Conservation (phyloP, 2,888 invertebrate genomes). For the Julus scandinavius region DNA sequence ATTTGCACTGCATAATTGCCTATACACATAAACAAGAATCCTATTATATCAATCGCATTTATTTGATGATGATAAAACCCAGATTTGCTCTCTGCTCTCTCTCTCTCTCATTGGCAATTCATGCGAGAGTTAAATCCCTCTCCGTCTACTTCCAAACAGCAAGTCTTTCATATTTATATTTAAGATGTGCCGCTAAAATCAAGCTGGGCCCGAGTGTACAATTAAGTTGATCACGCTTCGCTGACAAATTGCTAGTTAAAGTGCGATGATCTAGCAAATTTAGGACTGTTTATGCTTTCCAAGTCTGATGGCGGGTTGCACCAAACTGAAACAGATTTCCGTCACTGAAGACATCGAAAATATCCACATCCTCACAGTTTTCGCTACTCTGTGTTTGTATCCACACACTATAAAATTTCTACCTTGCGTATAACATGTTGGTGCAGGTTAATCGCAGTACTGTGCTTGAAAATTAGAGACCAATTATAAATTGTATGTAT, state of each 20-base stretch:
- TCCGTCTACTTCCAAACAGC: background rate
- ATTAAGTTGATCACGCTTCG: slow-evolving; percentile 18
- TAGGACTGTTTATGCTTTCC: background rate
- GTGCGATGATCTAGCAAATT: slow-evolving; percentile 35
- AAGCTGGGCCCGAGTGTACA: background rate
- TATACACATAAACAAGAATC: slow-evolving; percentile 39
- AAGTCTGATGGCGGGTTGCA: background rate
- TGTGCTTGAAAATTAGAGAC: too few relatives aligned
- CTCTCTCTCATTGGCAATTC: slow-evolving; percentile 30
- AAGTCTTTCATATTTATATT: slow-evolving; percentile 42
- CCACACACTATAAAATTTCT: too few relatives aligned
- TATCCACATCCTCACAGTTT: too few relatives aligned
- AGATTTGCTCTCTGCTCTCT: slow-evolving; percentile 17
- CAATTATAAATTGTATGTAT: too few relatives aligned
- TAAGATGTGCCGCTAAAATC: slow-evolving; percentile 15
- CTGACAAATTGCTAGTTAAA: slow-evolving; percentile 42
- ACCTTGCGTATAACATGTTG: too few relatives aligned
- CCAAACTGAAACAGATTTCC: background rate
- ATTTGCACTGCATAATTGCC: slow-evolving; percentile 35
- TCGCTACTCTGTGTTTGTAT: too few relatives aligned
- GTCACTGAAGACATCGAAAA: too few relatives aligned
- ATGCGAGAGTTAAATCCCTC: slow-evolving; percentile 22
- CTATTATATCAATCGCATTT: slow-evolving; percentile 38
- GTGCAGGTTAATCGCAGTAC: too few relatives aligned
- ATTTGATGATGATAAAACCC: slow-evolving; percentile 34